Evolutionary conservation across 37 sponge, comb jelly and placozoan species (phyloP).

Genomic region (Dysidea cf. avara): DNA sequence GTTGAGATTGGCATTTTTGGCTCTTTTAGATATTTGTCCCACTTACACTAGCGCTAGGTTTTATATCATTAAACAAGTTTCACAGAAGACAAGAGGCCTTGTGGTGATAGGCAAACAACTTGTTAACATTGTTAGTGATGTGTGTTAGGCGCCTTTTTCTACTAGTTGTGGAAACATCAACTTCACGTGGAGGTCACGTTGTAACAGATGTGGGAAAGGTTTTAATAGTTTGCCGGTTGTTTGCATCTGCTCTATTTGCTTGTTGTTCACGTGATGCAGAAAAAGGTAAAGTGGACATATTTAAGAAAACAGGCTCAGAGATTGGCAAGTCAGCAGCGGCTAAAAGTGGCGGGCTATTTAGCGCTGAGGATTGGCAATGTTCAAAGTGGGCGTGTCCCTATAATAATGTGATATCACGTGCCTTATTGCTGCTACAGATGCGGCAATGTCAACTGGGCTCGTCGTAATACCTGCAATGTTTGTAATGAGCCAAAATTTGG

Average conservation of each 20-base stretch:
- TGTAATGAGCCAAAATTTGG: slow-evolving; percentile 90
- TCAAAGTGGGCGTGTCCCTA: slow-evolving; percentile 48
- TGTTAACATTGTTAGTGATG: no score
- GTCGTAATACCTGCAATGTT: slow-evolving; percentile 89
- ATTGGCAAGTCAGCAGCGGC: slow-evolving; percentile 89
- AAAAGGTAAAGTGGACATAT: slow-evolving; percentile 71
- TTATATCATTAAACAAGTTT: no score
- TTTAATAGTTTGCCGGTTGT: no score
- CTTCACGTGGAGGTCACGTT: slow-evolving; percentile 79
- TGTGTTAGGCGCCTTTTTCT: no score
- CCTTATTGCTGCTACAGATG: slow-evolving; percentile 54
- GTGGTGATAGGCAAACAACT: no score
- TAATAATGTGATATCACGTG: not conserved
- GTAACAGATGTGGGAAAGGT: slow-evolving; percentile 97
- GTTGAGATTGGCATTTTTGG: no score
- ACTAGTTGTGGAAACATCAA: slow-evolving; percentile 94
- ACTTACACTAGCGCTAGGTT: no score
- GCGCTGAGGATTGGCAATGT: slow-evolving; percentile 99
- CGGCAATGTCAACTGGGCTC: slow-evolving; percentile 99
- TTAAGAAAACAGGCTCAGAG: slow-evolving; percentile 82
- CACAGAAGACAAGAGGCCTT: no score
- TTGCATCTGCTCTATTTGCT: not conserved
- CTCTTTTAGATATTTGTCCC: no score
- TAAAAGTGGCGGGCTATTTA: slow-evolving; percentile 97
- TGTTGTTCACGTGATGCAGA: slow-evolving; percentile 35